Conservation (phyloP, 1,140 invertebrate genomes). For the Eciton burchellii region DNA sequence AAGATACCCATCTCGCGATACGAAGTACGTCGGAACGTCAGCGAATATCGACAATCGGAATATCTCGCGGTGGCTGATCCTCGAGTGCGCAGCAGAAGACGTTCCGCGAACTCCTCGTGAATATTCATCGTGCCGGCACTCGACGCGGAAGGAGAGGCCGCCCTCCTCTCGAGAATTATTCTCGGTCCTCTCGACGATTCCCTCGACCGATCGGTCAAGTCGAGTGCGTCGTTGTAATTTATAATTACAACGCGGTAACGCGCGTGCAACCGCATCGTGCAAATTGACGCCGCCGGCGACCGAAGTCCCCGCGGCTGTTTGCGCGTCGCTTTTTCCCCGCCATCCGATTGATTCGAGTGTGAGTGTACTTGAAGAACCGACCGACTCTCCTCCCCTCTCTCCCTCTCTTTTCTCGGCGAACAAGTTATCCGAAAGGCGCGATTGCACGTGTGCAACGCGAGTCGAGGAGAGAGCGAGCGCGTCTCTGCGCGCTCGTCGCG, state of each 20-base stretch:
- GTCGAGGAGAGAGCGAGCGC: conserved; percentile 19
- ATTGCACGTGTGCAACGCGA: not conserved
- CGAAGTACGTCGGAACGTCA: too few species aligned
- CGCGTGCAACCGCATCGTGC: conserved; percentile 33
- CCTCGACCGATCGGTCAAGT: conserved; percentile 41
- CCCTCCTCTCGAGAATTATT: conserved; percentile 35
- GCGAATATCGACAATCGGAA: not conserved
- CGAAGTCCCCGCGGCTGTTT: conserved; percentile 34
- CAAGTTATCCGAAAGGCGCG: conserved; percentile 1
- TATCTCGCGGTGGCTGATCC: conserved; percentile 25
- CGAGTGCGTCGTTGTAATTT: conserved; percentile 42
- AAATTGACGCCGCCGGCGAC: conserved; percentile 34
- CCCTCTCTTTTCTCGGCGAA: not conserved
- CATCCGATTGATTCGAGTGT: conserved; percentile 50
- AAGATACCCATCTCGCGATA: too few species aligned
- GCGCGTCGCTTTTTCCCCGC: conserved; percentile 54
- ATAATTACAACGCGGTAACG: conserved; percentile 29
- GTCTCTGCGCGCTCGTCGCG: conserved; percentile 6
- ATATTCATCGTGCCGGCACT: conserved; percentile 37
- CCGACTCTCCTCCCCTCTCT: not conserved
- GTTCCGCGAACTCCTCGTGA: conserved; percentile 57
- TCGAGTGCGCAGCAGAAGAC: conserved; percentile 27
- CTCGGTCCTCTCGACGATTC: conserved; percentile 34
- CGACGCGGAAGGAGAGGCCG: conserved; percentile 4
- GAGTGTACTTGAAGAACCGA: conserved; percentile 23